Percentiles rank a stretch among this genome's conserved stretches.
Conservation (phyloP, 2,888 invertebrate genomes). For the Xiphydria camelus region DNA sequence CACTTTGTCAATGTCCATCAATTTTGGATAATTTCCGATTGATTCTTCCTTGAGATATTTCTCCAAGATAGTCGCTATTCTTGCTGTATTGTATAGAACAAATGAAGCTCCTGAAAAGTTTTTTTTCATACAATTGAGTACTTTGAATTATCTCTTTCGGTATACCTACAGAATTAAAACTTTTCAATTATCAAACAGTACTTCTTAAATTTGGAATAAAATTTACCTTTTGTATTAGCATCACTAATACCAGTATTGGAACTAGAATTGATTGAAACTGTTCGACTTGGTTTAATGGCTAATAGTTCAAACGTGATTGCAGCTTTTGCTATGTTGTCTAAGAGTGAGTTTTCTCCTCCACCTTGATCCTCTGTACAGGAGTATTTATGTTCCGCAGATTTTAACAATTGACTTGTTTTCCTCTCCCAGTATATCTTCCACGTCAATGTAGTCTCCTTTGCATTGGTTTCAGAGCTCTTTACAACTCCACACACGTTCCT, state of each 20-base stretch:
- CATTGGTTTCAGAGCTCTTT: conserved; percentile 62
- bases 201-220: too few relatives aligned
- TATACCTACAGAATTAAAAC: too few relatives aligned
- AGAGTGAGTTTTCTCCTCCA: conserved; percentile 61
- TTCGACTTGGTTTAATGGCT: conserved; percentile 67
- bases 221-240: conserved; percentile 63
- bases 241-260: conserved; percentile 45
- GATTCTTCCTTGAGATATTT: conserved; percentile 65
- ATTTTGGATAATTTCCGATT: conserved; percentile 63
- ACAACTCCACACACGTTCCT: conserved; percentile 65
- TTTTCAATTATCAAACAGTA: too few relatives aligned
- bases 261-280: conserved; percentile 62
- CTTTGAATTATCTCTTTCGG: background rate
- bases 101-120: conserved; percentile 69
- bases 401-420: conserved; percentile 32
- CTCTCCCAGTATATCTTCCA: conserved; percentile 59
- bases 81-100: conserved; percentile 77
- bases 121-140: conserved; percentile 16
- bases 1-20: conserved; percentile 63
- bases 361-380: conserved; percentile 62
- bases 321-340: conserved; percentile 67
- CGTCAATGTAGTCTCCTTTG: conserved; percentile 60
- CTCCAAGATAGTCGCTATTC: conserved; percentile 68
- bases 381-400: conserved; percentile 68
- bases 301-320: conserved; percentile 71